phyloP scores from a whole-genome alignment of 2,113 vertebrate genomes.

The Mobula hypostoma region DNA sequence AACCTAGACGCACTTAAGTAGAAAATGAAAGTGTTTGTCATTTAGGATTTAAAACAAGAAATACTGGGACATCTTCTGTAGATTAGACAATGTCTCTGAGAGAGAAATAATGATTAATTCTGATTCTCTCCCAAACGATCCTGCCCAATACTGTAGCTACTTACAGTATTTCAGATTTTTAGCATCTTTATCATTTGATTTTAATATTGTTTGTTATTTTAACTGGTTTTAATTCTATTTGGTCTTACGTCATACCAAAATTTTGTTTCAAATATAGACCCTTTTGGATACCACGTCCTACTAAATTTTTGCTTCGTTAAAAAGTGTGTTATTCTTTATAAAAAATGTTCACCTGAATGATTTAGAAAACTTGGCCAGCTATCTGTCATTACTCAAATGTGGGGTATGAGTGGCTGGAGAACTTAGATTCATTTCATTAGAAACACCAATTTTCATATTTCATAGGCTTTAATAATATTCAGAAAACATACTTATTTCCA shows the following conservation, averaged over 20 bases:
- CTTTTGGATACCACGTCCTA: background rate
- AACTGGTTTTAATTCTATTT: background rate
- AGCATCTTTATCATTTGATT: background rate
- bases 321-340: background rate
- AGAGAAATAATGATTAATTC: too few relatives aligned
- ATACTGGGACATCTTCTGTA: background rate
- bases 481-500: background rate
- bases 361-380: background rate
- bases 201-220: background rate
- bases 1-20: background rate
- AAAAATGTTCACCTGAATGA: background rate
- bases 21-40: background rate
- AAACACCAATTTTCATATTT: background rate
- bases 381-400: background rate
- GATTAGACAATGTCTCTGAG: too few relatives aligned
- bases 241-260: background rate
- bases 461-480: background rate
- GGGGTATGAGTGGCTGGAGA: background rate
- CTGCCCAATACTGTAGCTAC: background rate
- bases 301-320: background rate
- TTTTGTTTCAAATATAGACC: background rate
- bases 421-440: background rate
- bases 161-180: background rate
- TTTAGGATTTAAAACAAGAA: background rate
- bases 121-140: background rate